These are phyloP conservation scores for Antedon mediterranea DNA, from an alignment of 53 echinoderm and acorn worm species.

Conservation along the genomic window DNA sequence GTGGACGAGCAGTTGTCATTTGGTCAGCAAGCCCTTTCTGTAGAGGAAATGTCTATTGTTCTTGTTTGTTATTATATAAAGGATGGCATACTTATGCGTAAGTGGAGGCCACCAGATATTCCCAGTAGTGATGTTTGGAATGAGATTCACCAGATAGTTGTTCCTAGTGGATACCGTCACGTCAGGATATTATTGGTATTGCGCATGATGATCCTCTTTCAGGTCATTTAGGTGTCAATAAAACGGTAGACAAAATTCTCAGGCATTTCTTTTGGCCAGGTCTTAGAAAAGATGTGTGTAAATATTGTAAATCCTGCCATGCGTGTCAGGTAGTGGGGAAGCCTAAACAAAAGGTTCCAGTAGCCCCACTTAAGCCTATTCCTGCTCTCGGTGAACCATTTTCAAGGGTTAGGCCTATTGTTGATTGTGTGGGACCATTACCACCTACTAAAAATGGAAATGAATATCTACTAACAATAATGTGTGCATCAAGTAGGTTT, in stretches of 20 bases:
- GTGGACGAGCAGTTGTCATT: neutral
- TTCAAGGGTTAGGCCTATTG: slow-evolving; percentile 17
- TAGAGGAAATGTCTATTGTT: neutral
- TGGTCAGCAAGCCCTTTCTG: neutral
- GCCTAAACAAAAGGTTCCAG: slow-evolving; percentile 31
- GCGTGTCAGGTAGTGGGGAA: slow-evolving; percentile 29
- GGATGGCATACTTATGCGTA: too few species aligned
- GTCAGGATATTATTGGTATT: slow-evolving; percentile 4
- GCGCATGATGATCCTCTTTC: slow-evolving; percentile 20
- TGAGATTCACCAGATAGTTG: slow-evolving; percentile 8
- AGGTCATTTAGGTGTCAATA: slow-evolving; percentile 19
- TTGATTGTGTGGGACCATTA: slow-evolving; percentile 28
- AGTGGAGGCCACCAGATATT: slow-evolving; percentile 23
- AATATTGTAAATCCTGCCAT: slow-evolving; percentile 9
- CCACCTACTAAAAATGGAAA: slow-evolving; percentile 13
- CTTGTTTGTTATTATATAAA: too few species aligned
- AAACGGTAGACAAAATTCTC: too few species aligned
- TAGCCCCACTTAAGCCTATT: slow-evolving; percentile 26
- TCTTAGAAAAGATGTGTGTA: slow-evolving; percentile 6
- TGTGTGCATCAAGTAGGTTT: too few species aligned
- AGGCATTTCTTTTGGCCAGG: too few species aligned
- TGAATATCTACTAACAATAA: slow-evolving; percentile 14
- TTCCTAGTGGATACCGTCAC: too few species aligned
- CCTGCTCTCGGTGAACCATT: slow-evolving; percentile 32
- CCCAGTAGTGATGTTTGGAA: slow-evolving; percentile 13